Conservation (phyloP, 2,888 invertebrate species). For the Nomada hirtipes region DNA sequence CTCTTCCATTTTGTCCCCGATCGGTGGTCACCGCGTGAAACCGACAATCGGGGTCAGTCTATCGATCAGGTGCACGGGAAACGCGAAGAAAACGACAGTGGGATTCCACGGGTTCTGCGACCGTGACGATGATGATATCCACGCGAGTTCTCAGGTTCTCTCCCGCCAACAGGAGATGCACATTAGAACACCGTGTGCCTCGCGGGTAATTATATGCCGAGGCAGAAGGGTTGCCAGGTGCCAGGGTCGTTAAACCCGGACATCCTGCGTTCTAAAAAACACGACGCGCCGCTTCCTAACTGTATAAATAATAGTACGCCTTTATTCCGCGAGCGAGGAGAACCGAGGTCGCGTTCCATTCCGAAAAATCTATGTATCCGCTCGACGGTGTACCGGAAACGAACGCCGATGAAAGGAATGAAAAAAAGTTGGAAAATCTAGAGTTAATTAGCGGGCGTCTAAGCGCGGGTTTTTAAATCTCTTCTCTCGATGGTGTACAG, state of each 20-base stretch:
- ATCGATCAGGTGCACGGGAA: constrained; percentile 58
- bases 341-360: background rate
- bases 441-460: background rate
- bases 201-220: constrained; percentile 70
- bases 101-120: constrained; percentile 61
- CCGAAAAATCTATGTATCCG: constrained; percentile 8
- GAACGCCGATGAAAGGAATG: background rate
- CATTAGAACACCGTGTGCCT: constrained; percentile 59
- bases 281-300: constrained; percentile 66
- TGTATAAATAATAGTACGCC: constrained; percentile 61
- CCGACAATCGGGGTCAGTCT: constrained; percentile 47
- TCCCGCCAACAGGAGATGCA: constrained; percentile 50
- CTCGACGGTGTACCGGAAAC: background rate
- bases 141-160: constrained; percentile 61
- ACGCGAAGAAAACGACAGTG: constrained; percentile 69
- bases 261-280: constrained; percentile 69
- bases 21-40: constrained; percentile 29
- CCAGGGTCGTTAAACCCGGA: constrained; percentile 74
- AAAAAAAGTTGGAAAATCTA: background rate
- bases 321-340: constrained; percentile 15
- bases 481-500: too few species aligned
- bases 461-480: too few species aligned
- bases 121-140: constrained; percentile 61
- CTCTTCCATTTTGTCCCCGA: constrained; percentile 1
- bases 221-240: constrained; percentile 72